Conservation (phyloP, 2,888 invertebrate genomes). For the Acrocera orbiculus region DNA sequence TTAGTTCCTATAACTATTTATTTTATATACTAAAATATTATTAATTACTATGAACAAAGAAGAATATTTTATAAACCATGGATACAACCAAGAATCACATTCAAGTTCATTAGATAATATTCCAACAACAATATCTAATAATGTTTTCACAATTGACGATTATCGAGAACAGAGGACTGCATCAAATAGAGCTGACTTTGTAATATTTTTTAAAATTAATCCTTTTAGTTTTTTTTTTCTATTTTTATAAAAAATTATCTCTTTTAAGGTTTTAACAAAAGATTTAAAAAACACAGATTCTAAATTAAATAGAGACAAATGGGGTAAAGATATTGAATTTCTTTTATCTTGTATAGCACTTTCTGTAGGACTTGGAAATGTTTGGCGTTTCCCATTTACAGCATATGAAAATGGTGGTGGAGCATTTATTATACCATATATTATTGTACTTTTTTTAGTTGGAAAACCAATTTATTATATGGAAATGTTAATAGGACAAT, state of each 20-base stretch:
- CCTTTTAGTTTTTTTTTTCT: too few relatives aligned
- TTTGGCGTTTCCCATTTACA: constrained; percentile 48
- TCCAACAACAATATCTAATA: background rate
- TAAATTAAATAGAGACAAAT: constrained; percentile 27
- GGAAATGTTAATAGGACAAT: constrained; percentile 57
- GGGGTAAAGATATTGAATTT: constrained; percentile 45
- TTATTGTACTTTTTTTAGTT: constrained; percentile 42
- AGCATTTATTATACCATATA: constrained; percentile 47
- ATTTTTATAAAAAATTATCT: background rate
- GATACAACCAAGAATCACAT: background rate
- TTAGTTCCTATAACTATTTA: too few relatives aligned
- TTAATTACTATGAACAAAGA: constrained; percentile 1
- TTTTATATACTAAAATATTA: too few relatives aligned
- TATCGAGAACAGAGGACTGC: background rate
- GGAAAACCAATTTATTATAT: constrained; percentile 53
- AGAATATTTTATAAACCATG: constrained; percentile 3
- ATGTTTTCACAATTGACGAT: background rate
- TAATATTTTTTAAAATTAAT: background rate
- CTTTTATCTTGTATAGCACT: constrained; percentile 40
- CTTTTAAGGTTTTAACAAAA: background rate
- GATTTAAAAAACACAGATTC: background rate
- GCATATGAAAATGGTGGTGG: constrained; percentile 49
- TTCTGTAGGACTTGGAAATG: constrained; percentile 47
- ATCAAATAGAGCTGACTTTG: background rate
- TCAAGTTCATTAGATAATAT: constrained; percentile 3